A percentile compares a stretch with the other conserved stretches of the same genome.
phyloP scores from a whole-genome alignment of 1,140 invertebrate species.

The Phymastichus coffea region DNA sequence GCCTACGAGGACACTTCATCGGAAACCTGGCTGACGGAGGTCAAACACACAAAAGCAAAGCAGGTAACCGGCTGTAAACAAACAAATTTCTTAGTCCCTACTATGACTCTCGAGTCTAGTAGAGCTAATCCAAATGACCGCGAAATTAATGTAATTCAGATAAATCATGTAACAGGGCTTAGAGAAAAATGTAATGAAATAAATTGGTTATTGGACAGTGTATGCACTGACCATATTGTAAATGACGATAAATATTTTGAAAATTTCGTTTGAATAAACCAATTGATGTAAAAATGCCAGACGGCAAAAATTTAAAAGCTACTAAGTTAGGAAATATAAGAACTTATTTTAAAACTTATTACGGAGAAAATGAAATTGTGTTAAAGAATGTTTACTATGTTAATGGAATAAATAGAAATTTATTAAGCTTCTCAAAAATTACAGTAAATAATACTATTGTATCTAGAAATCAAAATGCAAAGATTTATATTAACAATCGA shows the following conservation, averaged over 20 bases:
- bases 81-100: not conserved
- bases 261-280: no score
- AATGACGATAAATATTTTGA: no score
- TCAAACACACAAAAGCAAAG: not conserved
- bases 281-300: no score
- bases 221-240: no score
- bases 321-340: not conserved
- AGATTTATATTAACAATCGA: no score
- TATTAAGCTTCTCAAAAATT: not conserved
- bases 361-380: not conserved
- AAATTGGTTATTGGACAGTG: no score
- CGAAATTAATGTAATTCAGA: not conserved
- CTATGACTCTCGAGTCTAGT: not conserved
- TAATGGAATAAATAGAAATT: no score
- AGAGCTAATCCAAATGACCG: not conserved
- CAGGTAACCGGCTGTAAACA: not conserved
- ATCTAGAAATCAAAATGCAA: not conserved
- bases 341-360: no score
- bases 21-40: slow-evolving; percentile 10
- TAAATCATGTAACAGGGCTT: not conserved
- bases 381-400: not conserved
- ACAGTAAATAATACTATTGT: not conserved
- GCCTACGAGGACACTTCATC: not conserved
- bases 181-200: no score
- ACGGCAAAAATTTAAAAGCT: not conserved